These are phyloP conservation scores for Piezodorus guildinii DNA, from an alignment of 1,140 invertebrate species.

Conservation along the genomic window DNA sequence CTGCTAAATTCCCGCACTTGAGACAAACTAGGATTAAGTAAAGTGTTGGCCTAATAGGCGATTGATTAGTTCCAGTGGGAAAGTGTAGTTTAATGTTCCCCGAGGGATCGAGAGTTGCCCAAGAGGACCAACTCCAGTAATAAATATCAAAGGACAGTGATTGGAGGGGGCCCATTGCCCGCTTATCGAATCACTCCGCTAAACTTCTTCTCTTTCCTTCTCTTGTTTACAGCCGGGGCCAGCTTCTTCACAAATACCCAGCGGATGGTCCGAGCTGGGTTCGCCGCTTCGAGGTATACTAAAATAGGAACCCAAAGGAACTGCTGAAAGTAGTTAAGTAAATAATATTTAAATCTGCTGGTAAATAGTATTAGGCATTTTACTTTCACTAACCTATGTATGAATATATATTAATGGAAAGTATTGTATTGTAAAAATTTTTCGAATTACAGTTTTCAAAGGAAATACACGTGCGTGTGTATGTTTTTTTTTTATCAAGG, in stretches of 20 bases:
- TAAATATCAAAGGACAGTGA: conserved; percentile 9
- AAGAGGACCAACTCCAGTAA: not conserved
- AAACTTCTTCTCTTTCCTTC: not conserved
- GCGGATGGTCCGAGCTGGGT: not conserved
- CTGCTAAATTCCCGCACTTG: too few relatives aligned
- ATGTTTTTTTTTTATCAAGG: too few relatives aligned
- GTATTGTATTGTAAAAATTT: too few relatives aligned
- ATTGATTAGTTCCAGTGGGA: conserved; percentile 4
- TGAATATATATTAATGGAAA: too few relatives aligned
- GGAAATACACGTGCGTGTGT: too few relatives aligned
- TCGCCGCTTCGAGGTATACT: not conserved
- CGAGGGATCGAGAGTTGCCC: not conserved
- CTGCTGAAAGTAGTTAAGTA: too few relatives aligned
- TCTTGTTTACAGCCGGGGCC: not conserved
- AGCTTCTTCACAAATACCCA: not conserved
- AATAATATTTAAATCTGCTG: too few relatives aligned
- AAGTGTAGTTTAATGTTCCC: too few relatives aligned
- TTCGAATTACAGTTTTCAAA: too few relatives aligned
- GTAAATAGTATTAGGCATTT: too few relatives aligned
- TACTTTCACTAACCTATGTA: too few relatives aligned
- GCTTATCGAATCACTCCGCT: not conserved
- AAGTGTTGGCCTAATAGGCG: not conserved
- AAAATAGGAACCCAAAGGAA: too few relatives aligned
- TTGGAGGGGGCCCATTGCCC: not conserved
- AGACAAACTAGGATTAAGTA: not conserved